Evolutionary conservation across 2,797 vertebrate species (phyloP).

Genomic region (Myioborus miniatus): DNA sequence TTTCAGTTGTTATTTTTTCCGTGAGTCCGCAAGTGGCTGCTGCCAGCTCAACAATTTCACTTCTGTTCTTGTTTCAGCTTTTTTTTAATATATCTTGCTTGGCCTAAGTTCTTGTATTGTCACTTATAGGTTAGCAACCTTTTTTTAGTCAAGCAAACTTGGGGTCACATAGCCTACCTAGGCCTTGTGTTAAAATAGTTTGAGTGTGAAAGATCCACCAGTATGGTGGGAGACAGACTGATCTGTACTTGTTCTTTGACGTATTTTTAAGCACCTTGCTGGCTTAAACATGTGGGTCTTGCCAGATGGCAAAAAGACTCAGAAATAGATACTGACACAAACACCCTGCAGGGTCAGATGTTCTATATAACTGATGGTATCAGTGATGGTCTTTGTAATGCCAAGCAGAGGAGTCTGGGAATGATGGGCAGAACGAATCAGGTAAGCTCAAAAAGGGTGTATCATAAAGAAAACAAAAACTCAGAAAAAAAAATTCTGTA

Average conservation of each 20-base stretch:
- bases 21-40: not conserved
- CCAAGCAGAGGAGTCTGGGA: not conserved
- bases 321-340: not conserved
- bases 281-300: not conserved
- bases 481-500: not conserved
- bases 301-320: not conserved
- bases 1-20: not conserved
- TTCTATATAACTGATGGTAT: not conserved
- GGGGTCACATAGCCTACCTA: not conserved
- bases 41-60: not conserved
- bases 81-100: not conserved
- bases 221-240: not conserved
- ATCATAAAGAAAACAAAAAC: not conserved
- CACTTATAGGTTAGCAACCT: not conserved
- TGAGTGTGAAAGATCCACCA: not conserved
- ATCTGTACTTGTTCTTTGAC: not conserved
- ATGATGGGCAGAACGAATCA: not conserved
- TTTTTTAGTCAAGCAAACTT: not conserved
- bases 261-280: not conserved
- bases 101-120: not conserved
- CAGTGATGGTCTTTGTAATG: not conserved
- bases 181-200: not conserved
- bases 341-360: not conserved
- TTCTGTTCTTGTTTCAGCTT: not conserved
- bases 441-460: not conserved